Conservation (phyloP, 35 echinoderm and acorn worm genomes). For the Heliocidaris erythrogramma region DNA sequence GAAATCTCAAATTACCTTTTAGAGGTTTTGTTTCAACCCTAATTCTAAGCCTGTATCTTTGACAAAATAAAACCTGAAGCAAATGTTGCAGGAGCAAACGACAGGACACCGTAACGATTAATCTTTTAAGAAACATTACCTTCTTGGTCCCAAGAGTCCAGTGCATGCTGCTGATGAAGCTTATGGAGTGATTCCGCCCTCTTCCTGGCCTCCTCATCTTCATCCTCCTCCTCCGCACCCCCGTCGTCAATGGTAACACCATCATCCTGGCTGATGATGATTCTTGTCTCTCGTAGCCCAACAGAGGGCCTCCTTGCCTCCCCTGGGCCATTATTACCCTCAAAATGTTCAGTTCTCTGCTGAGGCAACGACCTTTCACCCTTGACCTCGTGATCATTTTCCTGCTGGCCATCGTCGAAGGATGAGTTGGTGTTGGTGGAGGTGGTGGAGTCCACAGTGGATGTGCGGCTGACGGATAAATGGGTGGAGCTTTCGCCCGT, state of each 20-base stretch:
- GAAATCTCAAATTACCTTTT: no score
- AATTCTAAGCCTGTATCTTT: no score
- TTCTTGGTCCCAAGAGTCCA: slow-evolving; percentile 47
- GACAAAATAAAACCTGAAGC: no score
- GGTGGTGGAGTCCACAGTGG: slow-evolving; percentile 42
- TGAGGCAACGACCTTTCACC: slow-evolving; percentile 12
- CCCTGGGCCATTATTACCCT: not conserved
- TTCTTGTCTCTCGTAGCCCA: not conserved
- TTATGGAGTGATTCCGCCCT: slow-evolving; percentile 27
- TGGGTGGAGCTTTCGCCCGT: not conserved
- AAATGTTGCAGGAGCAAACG: no score
- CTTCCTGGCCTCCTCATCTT: not conserved
- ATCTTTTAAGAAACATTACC: not conserved
- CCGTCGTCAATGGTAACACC: not conserved
- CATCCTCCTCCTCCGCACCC: slow-evolving; percentile 19
- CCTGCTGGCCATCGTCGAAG: not conserved
- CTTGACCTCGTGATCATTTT: not conserved
- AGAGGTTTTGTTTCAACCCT: no score
- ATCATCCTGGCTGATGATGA: slow-evolving; percentile 39
- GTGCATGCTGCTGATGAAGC: slow-evolving; percentile 28
- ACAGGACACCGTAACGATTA: no score
- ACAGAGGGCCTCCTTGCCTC: not conserved
- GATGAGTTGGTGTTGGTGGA: slow-evolving; percentile 32
- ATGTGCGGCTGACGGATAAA: slow-evolving; percentile 4
- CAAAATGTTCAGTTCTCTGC: not conserved